Conservation (phyloP, 2,113 vertebrate genomes). For the Pseudolaguvia tuberculata region DNA sequence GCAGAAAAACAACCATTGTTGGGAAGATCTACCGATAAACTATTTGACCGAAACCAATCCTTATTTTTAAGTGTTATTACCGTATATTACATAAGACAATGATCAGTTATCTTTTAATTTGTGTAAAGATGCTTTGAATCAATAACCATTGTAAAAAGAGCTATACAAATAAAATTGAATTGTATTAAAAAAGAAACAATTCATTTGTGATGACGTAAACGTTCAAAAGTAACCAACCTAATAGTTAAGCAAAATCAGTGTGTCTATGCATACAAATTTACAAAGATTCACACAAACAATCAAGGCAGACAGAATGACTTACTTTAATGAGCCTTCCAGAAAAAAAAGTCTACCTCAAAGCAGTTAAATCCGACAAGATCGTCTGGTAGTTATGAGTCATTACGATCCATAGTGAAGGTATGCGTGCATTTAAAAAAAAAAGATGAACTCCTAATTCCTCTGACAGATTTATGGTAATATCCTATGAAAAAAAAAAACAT, state of each 20-base stretch:
- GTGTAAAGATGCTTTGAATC: too few species aligned
- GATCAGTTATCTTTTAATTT: too few species aligned
- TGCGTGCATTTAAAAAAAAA: conserved; percentile 7
- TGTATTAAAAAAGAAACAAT: too few species aligned
- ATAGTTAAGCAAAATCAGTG: background rate
- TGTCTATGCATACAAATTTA: conserved; percentile 1
- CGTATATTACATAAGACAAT: too few species aligned
- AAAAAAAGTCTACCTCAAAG: conserved; percentile 12
- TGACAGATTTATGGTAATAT: conserved; percentile 34
- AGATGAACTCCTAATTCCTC: conserved; percentile 44
- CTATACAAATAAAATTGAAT: too few species aligned
- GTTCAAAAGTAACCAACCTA: background rate
- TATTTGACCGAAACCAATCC: too few species aligned
- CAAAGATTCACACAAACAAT: conserved; percentile 3
- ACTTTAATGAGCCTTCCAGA: conserved; percentile 43
- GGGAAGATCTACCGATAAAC: too few species aligned
- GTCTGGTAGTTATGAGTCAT: conserved; percentile 6
- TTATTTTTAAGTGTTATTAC: too few species aligned
- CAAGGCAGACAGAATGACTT: conserved; percentile 43
- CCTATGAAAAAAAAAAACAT: background rate
- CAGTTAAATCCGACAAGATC: conserved; percentile 36
- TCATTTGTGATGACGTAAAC: background rate
- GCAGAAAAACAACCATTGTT: too few species aligned
- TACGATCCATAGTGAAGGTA: conserved; percentile 3
- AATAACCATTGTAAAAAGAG: too few species aligned